Evolutionary conservation across 2,888 invertebrate genomes (phyloP).

Genomic region (Callyntrura sp.): DNA sequence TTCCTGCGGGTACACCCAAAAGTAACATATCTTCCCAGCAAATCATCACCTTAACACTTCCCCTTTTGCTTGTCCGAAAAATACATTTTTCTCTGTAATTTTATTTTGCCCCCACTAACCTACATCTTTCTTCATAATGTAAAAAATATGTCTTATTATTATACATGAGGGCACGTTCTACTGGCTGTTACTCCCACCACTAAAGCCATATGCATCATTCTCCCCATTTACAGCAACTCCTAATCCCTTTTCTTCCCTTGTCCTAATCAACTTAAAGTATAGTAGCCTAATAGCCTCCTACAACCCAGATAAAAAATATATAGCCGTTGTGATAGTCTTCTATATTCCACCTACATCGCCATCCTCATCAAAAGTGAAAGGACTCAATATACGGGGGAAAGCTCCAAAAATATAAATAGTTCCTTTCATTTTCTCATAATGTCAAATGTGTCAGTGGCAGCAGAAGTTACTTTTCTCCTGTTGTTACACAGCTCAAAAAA

Average conservation of each 20-base stretch:
- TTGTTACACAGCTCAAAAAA: neutral
- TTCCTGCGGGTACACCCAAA: neutral
- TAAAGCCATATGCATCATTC: too few species aligned
- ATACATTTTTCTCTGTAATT: neutral
- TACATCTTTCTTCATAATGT: neutral
- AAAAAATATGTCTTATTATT: too few species aligned
- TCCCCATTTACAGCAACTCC: too few species aligned
- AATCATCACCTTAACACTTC: conserved; percentile 36
- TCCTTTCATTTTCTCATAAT: too few species aligned
- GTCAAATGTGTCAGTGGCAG: too few species aligned
- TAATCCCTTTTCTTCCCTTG: too few species aligned
- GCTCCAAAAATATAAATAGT: too few species aligned
- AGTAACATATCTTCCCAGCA: neutral
- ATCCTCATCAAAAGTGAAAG: conserved; percentile 6
- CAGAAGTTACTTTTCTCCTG: neutral
- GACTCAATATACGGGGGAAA: neutral
- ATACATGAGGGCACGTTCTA: too few species aligned
- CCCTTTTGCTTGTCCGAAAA: conserved; percentile 23
- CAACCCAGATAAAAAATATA: too few species aligned
- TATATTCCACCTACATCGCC: conserved; percentile 4
- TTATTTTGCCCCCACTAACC: conserved; percentile 7
- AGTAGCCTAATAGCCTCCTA: too few species aligned
- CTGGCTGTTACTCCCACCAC: too few species aligned
- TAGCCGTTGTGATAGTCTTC: neutral
- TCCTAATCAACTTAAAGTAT: too few species aligned